Evolutionary conservation across 2,797 vertebrate genomes (phyloP).

Genomic region (Pseudochirops cupreus): DNA sequence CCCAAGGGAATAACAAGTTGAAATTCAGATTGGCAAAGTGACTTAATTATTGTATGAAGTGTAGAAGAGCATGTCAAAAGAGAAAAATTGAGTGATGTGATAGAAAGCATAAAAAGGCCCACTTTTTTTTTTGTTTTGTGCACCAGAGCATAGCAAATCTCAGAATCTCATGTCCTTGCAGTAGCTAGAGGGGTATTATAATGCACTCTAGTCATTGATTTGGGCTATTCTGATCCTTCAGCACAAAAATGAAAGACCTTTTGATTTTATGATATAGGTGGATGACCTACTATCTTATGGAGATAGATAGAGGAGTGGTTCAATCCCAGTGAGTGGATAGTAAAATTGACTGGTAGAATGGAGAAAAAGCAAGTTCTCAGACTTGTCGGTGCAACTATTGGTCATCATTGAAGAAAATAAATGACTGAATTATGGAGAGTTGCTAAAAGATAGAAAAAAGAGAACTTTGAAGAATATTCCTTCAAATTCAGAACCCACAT

Average conservation of each 20-base stretch:
- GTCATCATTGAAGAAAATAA: not conserved
- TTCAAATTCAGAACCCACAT: too few species aligned
- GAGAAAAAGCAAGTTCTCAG: not conserved
- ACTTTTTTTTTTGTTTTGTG: not conserved
- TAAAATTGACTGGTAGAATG: not conserved
- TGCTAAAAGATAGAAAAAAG: not conserved
- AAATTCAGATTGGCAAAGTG: not conserved
- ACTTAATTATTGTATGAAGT: not conserved
- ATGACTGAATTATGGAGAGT: not conserved
- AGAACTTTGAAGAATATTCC: not conserved
- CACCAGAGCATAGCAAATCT: not conserved
- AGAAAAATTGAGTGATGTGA: not conserved
- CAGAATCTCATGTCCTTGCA: not conserved
- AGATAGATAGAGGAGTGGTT: not conserved
- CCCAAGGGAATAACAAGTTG: not conserved
- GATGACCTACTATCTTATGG: not conserved
- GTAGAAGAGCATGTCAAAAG: not conserved
- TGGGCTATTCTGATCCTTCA: not conserved
- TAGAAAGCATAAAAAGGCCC: not conserved
- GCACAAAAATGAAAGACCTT: not conserved
- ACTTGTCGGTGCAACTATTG: not conserved
- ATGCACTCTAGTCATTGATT: not conserved
- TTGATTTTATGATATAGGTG: not conserved
- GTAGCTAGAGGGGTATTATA: not conserved
- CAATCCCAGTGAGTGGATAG: not conserved